A percentile compares a stretch with the other conserved stretches of the same genome.
phyloP scores from a whole-genome alignment of 1,140 invertebrate genomes.

The Hypsibius dujardini region DNA sequence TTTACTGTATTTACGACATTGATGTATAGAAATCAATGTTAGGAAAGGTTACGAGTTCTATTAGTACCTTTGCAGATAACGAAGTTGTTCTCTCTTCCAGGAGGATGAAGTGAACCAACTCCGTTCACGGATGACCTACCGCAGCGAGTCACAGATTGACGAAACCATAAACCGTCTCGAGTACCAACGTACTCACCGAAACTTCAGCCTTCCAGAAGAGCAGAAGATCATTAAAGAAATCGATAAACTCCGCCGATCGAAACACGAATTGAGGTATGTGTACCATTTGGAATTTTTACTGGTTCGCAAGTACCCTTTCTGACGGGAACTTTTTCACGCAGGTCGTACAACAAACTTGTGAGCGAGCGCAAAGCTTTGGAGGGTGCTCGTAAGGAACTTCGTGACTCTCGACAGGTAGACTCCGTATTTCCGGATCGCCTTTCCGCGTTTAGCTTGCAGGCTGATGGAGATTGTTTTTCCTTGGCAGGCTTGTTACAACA shows the following conservation, averaged over 20 bases:
- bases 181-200: constrained; percentile 28
- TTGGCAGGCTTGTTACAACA: neutral
- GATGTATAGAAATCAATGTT: neutral
- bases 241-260: constrained; percentile 31
- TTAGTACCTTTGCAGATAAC: neutral
- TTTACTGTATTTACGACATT: neutral
- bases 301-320: neutral
- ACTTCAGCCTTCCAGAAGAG: constrained; percentile 31
- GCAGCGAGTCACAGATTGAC: constrained; percentile 12
- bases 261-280: constrained; percentile 30
- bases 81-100: constrained; percentile 11
- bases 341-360: neutral
- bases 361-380: neutral
- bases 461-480: neutral
- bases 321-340: neutral
- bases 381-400: neutral
- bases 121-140: constrained; percentile 19
- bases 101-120: constrained; percentile 19
- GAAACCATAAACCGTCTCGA: constrained; percentile 25
- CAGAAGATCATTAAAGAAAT: constrained; percentile 33
- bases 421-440: neutral
- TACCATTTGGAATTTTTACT: neutral
- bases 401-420: neutral
- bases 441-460: neutral
- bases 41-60: neutral